phyloP scores from a whole-genome alignment of 2,113 vertebrate species.

The Tupaia chinensis region DNA sequence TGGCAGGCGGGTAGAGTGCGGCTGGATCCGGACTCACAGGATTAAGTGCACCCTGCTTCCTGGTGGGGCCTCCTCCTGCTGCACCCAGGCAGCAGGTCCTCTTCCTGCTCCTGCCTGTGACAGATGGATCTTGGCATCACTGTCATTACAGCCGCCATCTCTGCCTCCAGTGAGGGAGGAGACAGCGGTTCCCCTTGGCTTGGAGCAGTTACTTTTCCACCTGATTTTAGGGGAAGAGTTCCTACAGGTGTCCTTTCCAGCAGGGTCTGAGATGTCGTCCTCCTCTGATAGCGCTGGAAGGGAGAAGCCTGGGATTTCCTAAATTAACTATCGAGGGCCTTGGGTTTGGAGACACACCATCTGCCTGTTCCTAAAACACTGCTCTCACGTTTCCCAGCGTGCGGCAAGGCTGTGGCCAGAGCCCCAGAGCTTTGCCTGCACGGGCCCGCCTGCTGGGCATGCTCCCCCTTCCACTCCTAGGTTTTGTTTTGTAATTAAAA shows the following conservation, averaged over 20 bases:
- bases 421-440: not conserved
- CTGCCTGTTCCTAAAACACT: not conserved
- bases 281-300: accelerated
- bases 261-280: not conserved
- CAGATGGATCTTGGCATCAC: constrained; percentile 93
- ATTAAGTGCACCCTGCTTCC: constrained; percentile 91
- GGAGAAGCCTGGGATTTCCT: accelerated
- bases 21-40: constrained; percentile 87
- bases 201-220: constrained; percentile 74
- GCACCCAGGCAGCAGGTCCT: no score
- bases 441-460: accelerated
- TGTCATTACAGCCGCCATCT: constrained; percentile 91
- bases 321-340: not conserved
- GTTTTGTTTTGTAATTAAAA: not conserved
- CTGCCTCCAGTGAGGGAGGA: constrained; percentile 90
- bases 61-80: constrained; percentile 84
- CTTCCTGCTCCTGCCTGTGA: constrained; percentile 84
- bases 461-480: accelerated
- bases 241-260: not conserved
- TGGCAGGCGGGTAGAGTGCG: constrained; percentile 85
- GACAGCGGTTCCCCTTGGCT: constrained; percentile 74
- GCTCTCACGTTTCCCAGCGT: not conserved
- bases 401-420: no score
- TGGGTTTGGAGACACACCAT: not conserved
- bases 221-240: constrained; percentile 62